A percentile compares a stretch with the other conserved stretches of the same genome.
These are phyloP conservation scores for Labeo catla DNA, from an alignment of 2,113 vertebrate species.

Conservation along the genomic window DNA sequence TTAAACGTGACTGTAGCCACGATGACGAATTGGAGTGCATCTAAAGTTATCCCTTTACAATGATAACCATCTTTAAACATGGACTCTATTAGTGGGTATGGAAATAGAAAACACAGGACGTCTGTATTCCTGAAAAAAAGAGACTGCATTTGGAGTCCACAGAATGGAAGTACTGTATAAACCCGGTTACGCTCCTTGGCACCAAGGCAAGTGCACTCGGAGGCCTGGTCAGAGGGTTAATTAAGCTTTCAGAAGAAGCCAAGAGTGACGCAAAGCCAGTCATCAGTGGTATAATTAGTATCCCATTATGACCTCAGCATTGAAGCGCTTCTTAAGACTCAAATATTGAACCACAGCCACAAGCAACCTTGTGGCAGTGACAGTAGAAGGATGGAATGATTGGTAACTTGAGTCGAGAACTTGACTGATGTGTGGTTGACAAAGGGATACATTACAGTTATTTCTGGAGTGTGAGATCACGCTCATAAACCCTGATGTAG, in stretches of 20 bases:
- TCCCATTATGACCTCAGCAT: background rate
- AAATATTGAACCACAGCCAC: background rate
- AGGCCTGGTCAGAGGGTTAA: background rate
- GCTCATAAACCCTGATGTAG: background rate
- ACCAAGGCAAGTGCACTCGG: background rate
- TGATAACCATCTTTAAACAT: constrained; percentile 18
- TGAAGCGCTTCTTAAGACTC: background rate
- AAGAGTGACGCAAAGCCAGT: background rate
- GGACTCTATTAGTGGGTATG: background rate
- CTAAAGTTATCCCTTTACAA: background rate
- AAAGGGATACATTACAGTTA: background rate
- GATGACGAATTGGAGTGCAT: background rate
- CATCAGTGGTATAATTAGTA: background rate
- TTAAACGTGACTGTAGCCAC: background rate
- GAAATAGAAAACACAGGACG: constrained; percentile 4
- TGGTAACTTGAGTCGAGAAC: background rate
- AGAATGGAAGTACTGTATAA: constrained; percentile 17
- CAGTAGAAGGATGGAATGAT: background rate
- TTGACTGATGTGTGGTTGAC: background rate
- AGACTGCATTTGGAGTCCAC: background rate
- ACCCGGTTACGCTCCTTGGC: background rate
- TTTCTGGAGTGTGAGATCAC: background rate
- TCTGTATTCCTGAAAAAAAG: background rate
- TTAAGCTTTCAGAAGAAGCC: constrained; percentile 7
- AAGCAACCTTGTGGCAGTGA: background rate